Percentiles rank a stretch among this genome's conserved stretches.
Conservation (phyloP, 2,888 invertebrate species). For the Eristalis pertinax region DNA sequence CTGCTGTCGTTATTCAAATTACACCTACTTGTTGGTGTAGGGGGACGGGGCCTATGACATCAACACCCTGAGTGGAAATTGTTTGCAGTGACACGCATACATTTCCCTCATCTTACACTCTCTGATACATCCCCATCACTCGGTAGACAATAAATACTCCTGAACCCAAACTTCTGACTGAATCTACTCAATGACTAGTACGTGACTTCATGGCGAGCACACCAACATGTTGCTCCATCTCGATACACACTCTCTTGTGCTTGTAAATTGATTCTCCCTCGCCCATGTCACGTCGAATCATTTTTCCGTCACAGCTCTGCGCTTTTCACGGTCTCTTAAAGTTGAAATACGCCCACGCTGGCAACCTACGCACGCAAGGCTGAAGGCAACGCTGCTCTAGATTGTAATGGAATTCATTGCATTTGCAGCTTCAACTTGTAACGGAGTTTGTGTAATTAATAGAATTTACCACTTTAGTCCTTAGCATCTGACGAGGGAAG, state of each 20-base stretch:
- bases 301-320: neutral
- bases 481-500: neutral
- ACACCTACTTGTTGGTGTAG: neutral
- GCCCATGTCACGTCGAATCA: neutral
- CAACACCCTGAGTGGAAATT: neutral
- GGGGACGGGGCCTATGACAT: neutral
- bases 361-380: neutral
- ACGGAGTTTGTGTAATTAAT: slow-evolving; percentile 4
- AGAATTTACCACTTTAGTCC: slow-evolving; percentile 3
- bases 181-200: neutral
- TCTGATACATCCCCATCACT: neutral
- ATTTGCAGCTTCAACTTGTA: neutral
- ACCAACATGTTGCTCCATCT: neutral
- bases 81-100: neutral
- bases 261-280: neutral
- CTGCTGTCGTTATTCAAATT: neutral
- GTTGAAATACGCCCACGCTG: neutral
- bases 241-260: neutral
- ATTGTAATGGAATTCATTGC: neutral
- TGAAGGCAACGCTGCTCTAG: neutral
- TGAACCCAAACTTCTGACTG: neutral
- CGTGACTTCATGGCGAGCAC: neutral
- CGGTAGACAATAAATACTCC: neutral
- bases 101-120: neutral
- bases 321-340: neutral